phyloP scores from a whole-genome alignment of 1,140 invertebrate species.

The Drosophila fuyamai region DNA sequence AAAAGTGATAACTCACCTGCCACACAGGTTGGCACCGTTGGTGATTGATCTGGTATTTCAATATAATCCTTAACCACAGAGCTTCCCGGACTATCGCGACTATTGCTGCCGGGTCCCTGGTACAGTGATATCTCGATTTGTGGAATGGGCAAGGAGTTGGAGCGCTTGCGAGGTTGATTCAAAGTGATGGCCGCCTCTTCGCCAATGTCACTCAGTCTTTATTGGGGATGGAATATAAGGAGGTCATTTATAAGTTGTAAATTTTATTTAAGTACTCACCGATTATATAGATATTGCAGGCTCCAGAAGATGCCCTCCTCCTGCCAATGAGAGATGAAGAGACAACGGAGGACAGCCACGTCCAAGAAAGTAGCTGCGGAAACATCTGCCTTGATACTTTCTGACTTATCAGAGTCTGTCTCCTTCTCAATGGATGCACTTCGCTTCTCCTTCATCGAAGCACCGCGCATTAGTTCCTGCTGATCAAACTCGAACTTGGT shows the following conservation, averaged over 20 bases:
- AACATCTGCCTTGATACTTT: constrained; percentile 86
- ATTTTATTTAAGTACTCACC: constrained; percentile 83
- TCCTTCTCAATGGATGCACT: constrained; percentile 86
- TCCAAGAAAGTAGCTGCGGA: constrained; percentile 97
- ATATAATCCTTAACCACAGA: constrained; percentile 89
- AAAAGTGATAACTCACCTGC: constrained; percentile 54
- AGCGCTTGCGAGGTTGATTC: constrained; percentile 91
- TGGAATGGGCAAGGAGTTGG: constrained; percentile 96
- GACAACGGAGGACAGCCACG: constrained; percentile 96
- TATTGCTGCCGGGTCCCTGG: constrained; percentile 90
- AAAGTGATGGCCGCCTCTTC: constrained; percentile 91
- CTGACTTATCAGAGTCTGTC: constrained; percentile 83
- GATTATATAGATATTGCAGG: constrained; percentile 95
- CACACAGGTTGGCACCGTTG: constrained; percentile 49
- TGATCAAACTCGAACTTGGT: constrained; percentile 84
- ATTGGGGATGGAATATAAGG: constrained; percentile 41
- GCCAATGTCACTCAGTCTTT: constrained; percentile 91
- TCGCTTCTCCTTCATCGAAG: constrained; percentile 86
- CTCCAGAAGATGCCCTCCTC: constrained; percentile 99
- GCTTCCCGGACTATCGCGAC: constrained; percentile 86
- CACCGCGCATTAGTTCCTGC: constrained; percentile 75
- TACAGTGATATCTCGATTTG: constrained; percentile 95
- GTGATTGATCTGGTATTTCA: constrained; percentile 88
- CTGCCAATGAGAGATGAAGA: constrained; percentile 99
- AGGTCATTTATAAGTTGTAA: not conserved